Evolutionary conservation across 2,113 vertebrate genomes (phyloP), one percentile per base, ranked within the genome.

Genomic region (Istiophorus platypterus): DNA sequence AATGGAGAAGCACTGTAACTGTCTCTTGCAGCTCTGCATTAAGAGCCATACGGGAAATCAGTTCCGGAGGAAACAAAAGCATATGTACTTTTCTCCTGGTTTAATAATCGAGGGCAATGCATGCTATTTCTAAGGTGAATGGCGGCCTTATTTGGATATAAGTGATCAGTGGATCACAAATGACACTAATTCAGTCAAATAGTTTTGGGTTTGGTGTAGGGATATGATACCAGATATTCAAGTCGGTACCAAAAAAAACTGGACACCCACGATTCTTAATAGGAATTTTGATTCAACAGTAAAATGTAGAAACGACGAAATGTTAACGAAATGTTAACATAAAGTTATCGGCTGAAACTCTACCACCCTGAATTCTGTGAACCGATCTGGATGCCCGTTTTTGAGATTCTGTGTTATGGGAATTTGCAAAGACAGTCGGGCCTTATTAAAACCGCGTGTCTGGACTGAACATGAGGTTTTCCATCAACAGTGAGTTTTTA

Each of bases 381-480:
- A 34, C 31, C 3, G 31, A 34, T 34, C 31, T 6, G 6, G 31
- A 34, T 34, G 31, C 31, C 31, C 6, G 6, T 34, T 6, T 34
- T 6, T 34, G 31, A 34, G 31, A 6, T 34, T 34, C 31, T 34
- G 31, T 34, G 31, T 3, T 34, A 6, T 34, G 42, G 11, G 9
- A 65, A 42, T 39, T 61, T 75, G 24, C 47, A 69, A 34, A 80
- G 42, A 62, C 45, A 15, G 20, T 64, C 22, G 62, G 15, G 18
- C 11, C 27, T 59, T 47, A 70, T 64, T 65, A 66, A 88, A 69
- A 27, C 1, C 41, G 22, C n/a, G 20, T 13, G 3, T 42, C 3
- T 56, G n/a, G 52, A 29, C 49, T 13, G 52, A 67, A 66, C 29
- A 58, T 13, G 2, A 42, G 20, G 22, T 22, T 27, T 64, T 41